phyloP scores from a whole-genome alignment of 1,140 invertebrate species.

The Drosophila simulans region DNA sequence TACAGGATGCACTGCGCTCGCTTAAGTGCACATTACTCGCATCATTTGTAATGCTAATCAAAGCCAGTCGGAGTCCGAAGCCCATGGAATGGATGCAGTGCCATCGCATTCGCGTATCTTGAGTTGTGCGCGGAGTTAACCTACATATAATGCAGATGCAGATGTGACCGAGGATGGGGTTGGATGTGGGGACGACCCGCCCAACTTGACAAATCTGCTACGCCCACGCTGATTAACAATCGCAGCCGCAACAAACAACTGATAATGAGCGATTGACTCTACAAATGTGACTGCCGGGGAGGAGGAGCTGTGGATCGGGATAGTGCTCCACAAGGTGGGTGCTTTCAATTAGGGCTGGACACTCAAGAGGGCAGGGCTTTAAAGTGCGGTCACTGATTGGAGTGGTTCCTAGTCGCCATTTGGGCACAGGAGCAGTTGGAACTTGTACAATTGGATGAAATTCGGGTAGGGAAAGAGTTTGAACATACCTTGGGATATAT shows the following conservation, averaged over 20 bases:
- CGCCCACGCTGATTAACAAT: slow-evolving; percentile 79
- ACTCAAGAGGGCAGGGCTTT: slow-evolving; percentile 33
- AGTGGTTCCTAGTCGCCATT: slow-evolving; percentile 11
- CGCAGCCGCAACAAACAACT: slow-evolving; percentile 76
- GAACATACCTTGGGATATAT: not conserved
- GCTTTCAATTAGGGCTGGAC: slow-evolving; percentile 70
- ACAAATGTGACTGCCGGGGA: slow-evolving; percentile 56
- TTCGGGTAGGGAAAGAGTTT: no score
- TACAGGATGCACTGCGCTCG: slow-evolving; percentile 38
- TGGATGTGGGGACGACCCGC: not conserved
- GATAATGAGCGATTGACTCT: slow-evolving; percentile 76
- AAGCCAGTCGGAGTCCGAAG: slow-evolving; percentile 38
- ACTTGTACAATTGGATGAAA: not conserved
- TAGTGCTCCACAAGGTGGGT: slow-evolving; percentile 32
- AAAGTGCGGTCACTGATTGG: slow-evolving; percentile 72
- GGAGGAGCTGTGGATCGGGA: not conserved
- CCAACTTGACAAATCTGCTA: slow-evolving; percentile 75
- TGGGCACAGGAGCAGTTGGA: not conserved
- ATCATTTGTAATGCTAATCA: slow-evolving; percentile 84
- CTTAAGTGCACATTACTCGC: slow-evolving; percentile 82
- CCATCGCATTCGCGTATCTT: slow-evolving; percentile 50
- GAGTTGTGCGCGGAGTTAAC: slow-evolving; percentile 79
- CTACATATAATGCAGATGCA: slow-evolving; percentile 79
- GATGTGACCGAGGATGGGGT: slow-evolving; percentile 1
- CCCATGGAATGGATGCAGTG: slow-evolving; percentile 11